Evolutionary conservation across 2,797 vertebrate genomes (phyloP).

Genomic region (Paratrypauchen microcephalus): DNA sequence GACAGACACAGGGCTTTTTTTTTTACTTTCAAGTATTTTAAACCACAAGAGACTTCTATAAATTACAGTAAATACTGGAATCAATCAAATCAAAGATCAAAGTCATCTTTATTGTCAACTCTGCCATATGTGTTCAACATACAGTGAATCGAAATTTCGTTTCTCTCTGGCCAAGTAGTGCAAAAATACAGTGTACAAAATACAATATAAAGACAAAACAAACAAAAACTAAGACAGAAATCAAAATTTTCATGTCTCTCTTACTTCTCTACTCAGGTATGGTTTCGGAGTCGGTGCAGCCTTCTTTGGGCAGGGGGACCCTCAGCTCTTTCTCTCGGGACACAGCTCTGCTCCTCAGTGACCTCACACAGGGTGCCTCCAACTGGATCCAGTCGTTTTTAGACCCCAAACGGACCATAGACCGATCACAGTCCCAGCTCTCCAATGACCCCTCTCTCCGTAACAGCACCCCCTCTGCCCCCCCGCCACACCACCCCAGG

Average conservation of each 20-base stretch:
- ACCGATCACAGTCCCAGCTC: not conserved
- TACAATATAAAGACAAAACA: too few relatives aligned
- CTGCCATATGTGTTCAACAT: too few relatives aligned
- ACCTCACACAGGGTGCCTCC: constrained; percentile 81
- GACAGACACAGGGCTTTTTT: not conserved
- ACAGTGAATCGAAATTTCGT: too few relatives aligned
- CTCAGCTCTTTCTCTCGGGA: constrained; percentile 78
- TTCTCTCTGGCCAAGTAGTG: too few relatives aligned
- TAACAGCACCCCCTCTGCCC: accelerated
- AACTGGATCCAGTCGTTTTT: constrained; percentile 85
- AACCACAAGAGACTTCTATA: not conserved
- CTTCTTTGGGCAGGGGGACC: constrained; percentile 42
- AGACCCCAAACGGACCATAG: constrained; percentile 53
- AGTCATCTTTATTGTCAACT: too few relatives aligned
- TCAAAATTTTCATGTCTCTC: not conserved
- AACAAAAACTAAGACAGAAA: too few relatives aligned
- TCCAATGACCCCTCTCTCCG: not conserved
- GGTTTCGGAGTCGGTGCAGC: constrained; percentile 52
- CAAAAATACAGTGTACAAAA: too few relatives aligned
- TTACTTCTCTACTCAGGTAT: constrained; percentile 43
- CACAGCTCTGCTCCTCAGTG: constrained; percentile 78
- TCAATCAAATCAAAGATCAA: too few relatives aligned
- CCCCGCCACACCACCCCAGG: not conserved
- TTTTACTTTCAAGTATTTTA: not conserved
- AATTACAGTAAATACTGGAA: not conserved